Base-by-base conservation (phyloP, 2,888 invertebrate species). In the Perizoma affinitatum region DNA sequence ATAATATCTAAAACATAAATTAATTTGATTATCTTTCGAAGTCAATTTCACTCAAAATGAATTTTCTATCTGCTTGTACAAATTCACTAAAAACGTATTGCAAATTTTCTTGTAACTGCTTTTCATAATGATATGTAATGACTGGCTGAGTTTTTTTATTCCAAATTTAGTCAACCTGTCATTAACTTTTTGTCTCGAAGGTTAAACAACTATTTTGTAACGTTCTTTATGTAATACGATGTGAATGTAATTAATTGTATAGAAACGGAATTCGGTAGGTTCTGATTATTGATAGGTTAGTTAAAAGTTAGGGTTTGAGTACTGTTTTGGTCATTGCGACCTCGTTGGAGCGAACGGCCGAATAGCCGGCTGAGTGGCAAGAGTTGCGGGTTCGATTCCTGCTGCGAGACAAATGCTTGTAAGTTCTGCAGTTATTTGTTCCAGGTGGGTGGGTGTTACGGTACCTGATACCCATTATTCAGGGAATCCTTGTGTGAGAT, bases 101-200 rank as follows among this genome's bases (percentile, higher is more conserved):
- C 57, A 45, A 33, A 62, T 60, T 53, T 58, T 40, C 55, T 49
- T 42, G 45, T 57, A 51, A 44, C 55, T 11, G 9, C 54, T 63
- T 60, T 58, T 54, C 49, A 55, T 66, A 64, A 61, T 50, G 40
- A 59, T 57, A 40, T 43, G 22, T 64, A 67, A 65, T 67, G 59
- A 59, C 36, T 58, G 57, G 5, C 22, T 48, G 41, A 44, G 38
- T 50, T 52, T 62, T 54, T 58, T 59, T 42, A 61, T 59, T 59
- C 58, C 47, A 48, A 61, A 55, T 40, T 53, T 45, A 40, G 44
- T 36, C 48, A 46, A 44, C 38, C 47, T n/a, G 42, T 0, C n/a
- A 54, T 61, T 61, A 59, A 47, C 51, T 42, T 62, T 64, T 65
- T 49, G 53, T 35, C 33, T 52, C 51, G 33, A 53, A 44, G 53